Evolutionary conservation across 2,113 vertebrate species (phyloP).

Genomic region (Lepus europaeus): DNA sequence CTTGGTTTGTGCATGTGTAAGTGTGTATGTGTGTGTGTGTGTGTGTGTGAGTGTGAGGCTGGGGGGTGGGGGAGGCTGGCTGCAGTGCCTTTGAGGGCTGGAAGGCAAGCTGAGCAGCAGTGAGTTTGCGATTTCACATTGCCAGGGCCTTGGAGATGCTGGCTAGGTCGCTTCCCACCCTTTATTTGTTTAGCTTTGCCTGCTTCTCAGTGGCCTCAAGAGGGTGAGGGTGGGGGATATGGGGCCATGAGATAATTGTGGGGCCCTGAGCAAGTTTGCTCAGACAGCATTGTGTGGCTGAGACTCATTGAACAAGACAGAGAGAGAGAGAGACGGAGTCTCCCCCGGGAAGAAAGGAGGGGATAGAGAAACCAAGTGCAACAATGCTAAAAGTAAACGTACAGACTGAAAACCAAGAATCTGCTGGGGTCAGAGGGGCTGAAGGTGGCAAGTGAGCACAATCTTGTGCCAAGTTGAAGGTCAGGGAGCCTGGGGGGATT

Average conservation of each 20-base stretch:
- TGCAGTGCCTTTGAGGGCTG: not conserved
- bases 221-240: conserved; percentile 27
- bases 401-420: not conserved
- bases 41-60: not conserved
- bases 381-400: not conserved
- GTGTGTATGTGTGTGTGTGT: not conserved
- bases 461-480: not conserved
- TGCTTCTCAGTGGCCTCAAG: conserved; percentile 65
- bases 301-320: not conserved
- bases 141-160: conserved; percentile 41
- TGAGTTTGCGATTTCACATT: not conserved
- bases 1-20: not conserved
- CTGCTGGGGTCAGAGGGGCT: not conserved
- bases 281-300: conserved; percentile 69
- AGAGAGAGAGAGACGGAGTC: not conserved
- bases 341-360: not conserved
- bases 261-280: conserved; percentile 60
- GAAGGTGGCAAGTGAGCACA: not conserved
- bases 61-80: not conserved
- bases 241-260: conserved; percentile 70
- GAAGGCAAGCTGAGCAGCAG: conserved; percentile 38
- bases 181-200: conserved; percentile 78
- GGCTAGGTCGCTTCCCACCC: conserved; percentile 31
- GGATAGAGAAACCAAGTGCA: not conserved
- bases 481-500: not conserved